These are phyloP conservation scores for Catharus ustulatus DNA, from an alignment of 2,797 vertebrate species.

Conservation along the genomic window DNA sequence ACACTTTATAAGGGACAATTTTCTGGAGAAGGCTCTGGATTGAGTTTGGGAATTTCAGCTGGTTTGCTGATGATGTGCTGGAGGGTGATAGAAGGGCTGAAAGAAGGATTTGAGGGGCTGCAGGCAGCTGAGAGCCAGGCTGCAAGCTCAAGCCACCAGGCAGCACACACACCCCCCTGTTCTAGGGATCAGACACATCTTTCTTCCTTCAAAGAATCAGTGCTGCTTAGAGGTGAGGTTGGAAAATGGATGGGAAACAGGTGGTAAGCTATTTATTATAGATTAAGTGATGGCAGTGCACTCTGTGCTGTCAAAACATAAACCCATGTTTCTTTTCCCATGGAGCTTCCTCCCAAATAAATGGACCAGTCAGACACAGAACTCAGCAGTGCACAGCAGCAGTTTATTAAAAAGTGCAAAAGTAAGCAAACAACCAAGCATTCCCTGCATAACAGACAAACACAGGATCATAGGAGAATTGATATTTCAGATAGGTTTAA, in stretches of 20 bases:
- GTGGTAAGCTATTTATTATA: conserved; percentile 61
- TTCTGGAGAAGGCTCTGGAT: neutral
- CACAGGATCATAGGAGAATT: conserved; percentile 57
- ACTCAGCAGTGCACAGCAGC: conserved; percentile 29
- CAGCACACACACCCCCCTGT: neutral
- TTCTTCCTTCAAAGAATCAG: neutral
- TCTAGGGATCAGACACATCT: neutral
- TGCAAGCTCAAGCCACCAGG: neutral
- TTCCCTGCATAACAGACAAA: conserved; percentile 45
- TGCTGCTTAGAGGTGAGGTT: conserved; percentile 1
- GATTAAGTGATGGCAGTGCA: conserved; percentile 54
- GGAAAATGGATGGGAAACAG: conserved; percentile 46
- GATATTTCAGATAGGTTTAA: conserved; percentile 66
- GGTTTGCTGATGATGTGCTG: neutral
- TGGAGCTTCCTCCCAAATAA: conserved; percentile 42
- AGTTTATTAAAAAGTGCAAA: conserved; percentile 27
- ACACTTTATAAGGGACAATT: neutral
- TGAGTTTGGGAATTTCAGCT: neutral
- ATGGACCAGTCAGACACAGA: conserved; percentile 24
- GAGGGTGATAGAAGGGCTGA: neutral
- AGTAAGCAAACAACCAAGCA: conserved; percentile 31
- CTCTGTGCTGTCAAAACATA: conserved; percentile 48
- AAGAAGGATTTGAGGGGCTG: neutral
- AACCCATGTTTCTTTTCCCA: conserved; percentile 8
- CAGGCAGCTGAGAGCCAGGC: neutral